Evolutionary conservation across 2,888 invertebrate species (phyloP).

Genomic region (Pterobdella sp.): DNA sequence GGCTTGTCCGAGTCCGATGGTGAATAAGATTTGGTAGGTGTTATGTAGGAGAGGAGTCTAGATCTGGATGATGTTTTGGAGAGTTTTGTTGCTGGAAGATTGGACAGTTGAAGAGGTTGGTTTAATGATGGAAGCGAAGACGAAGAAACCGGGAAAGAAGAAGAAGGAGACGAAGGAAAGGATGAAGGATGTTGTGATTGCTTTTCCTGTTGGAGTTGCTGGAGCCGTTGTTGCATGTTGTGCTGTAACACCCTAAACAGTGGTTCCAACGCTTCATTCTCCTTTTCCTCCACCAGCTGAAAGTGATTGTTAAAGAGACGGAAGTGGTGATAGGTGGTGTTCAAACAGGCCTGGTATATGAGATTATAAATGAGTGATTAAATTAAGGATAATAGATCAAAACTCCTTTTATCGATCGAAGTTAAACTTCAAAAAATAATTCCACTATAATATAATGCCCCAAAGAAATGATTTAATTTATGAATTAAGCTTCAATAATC

Average conservation of each 20-base stretch:
- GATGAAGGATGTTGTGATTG: conserved; percentile 33
- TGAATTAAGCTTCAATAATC: too few relatives aligned
- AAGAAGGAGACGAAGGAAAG: not conserved
- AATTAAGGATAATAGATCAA: too few relatives aligned
- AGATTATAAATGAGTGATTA: too few relatives aligned
- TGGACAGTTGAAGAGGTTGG: not conserved
- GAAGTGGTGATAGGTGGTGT: conserved; percentile 14
- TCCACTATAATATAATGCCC: not conserved
- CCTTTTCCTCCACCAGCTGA: conserved; percentile 21
- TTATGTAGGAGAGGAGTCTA: conserved; percentile 7
- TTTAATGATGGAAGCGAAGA: not conserved
- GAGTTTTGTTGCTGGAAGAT: not conserved
- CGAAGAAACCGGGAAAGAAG: conserved; percentile 11
- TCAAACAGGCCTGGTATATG: conserved; percentile 19
- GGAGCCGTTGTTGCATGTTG: conserved; percentile 41
- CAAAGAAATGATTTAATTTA: too few relatives aligned
- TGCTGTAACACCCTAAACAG: not conserved
- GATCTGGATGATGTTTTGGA: not conserved
- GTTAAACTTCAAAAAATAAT: not conserved
- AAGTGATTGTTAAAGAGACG: conserved; percentile 19
- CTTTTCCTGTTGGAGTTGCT: conserved; percentile 44
- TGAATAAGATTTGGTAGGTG: not conserved
- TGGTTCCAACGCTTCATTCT: conserved; percentile 2
- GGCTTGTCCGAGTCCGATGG: not conserved
- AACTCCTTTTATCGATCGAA: not conserved